Conservation (phyloP, 2,113 vertebrate species). For the Anolis sagrei region DNA sequence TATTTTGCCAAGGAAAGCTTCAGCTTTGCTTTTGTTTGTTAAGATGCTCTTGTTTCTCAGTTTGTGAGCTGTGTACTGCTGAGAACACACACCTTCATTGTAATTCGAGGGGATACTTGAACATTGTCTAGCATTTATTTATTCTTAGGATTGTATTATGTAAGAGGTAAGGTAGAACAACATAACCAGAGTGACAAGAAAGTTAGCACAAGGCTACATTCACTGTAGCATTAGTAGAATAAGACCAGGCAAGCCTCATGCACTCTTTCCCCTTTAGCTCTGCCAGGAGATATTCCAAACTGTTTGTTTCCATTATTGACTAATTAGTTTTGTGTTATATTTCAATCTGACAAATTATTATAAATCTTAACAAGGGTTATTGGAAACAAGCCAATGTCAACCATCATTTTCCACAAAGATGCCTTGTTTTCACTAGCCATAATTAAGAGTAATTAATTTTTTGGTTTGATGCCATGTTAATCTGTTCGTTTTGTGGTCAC, state of each 20-base stretch:
- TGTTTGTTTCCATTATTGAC: not conserved
- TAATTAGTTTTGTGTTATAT: no score
- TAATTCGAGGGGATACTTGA: not conserved
- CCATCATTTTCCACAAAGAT: not conserved
- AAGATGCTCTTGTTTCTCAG: not conserved
- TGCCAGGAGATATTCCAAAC: not conserved
- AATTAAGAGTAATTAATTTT: not conserved
- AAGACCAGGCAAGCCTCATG: not conserved
- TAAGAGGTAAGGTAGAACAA: not conserved
- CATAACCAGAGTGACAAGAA: not conserved
- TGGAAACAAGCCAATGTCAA: no score
- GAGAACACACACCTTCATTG: not conserved
- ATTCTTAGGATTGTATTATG: not conserved
- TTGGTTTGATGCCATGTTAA: not conserved
- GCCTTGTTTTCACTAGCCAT: not conserved
- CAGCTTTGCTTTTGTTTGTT: not conserved
- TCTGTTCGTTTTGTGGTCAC: not conserved
- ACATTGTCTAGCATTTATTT: not conserved
- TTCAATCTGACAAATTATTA: not conserved
- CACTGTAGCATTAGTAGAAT: not conserved
- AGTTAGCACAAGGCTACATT: not conserved
- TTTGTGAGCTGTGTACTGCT: not conserved
- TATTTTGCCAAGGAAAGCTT: not conserved
- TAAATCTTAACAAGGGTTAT: not conserved
- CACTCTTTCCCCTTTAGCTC: not conserved